Percentiles rank a stretch among this genome's conserved stretches.
These are phyloP conservation scores for Eupithecia insigniata DNA, from an alignment of 2,888 invertebrate genomes.

Conservation along the genomic window DNA sequence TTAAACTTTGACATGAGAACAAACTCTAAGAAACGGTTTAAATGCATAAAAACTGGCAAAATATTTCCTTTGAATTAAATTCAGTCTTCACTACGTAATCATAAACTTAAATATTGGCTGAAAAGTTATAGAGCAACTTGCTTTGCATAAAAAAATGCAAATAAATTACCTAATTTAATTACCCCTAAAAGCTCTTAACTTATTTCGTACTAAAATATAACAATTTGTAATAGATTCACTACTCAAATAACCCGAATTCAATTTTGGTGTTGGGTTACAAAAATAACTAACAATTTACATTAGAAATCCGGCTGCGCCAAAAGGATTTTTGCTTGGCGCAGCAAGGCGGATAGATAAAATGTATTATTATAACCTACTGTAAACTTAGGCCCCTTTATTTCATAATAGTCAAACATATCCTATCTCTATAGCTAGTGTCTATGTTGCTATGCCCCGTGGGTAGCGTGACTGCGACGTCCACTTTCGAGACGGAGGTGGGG, in stretches of 20 bases:
- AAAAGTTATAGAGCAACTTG: not conserved
- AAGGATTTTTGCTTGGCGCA: not conserved
- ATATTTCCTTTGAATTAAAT: constrained; percentile 34
- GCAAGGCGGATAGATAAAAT: not conserved
- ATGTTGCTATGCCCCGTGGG: constrained; percentile 61
- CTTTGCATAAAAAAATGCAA: constrained; percentile 3
- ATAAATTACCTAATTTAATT: not conserved
- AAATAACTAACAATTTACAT: not conserved
- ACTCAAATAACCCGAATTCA: not conserved
- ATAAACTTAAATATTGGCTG: constrained; percentile 3
- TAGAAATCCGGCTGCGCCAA: constrained; percentile 2
- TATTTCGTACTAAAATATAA: not conserved
- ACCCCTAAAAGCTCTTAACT: constrained; percentile 6
- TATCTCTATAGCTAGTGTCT: constrained; percentile 75
- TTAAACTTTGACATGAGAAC: constrained; percentile 21
- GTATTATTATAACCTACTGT: not conserved
- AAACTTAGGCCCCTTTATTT: constrained; percentile 53
- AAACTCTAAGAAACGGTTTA: constrained; percentile 39
- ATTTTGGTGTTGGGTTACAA: not conserved
- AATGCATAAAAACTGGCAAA: constrained; percentile 55
- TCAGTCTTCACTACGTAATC: constrained; percentile 49
- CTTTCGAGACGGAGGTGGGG: constrained; percentile 68
- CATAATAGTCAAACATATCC: constrained; percentile 77
- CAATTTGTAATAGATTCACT: not conserved
- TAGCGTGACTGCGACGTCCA: constrained; percentile 76